These are phyloP conservation scores for Pedetes capensis DNA, from an alignment of 2,113 vertebrate genomes.

Conservation along the genomic window DNA sequence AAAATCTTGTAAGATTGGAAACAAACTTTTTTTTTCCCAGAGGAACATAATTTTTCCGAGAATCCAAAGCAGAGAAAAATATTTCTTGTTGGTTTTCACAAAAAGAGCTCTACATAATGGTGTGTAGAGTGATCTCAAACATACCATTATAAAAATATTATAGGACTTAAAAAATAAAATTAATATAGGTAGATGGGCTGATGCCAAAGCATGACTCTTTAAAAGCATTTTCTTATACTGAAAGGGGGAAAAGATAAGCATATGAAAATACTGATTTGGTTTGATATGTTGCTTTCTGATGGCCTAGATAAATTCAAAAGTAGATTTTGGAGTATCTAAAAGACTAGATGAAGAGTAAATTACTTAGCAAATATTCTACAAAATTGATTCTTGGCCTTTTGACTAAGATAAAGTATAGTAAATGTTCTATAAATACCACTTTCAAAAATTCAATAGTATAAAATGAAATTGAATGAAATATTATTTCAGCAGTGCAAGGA, in stretches of 20 bases:
- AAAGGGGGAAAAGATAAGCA: background rate
- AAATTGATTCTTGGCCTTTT: too few species aligned
- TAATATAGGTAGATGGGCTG: background rate
- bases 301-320: background rate
- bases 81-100: background rate
- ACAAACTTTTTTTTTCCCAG: background rate
- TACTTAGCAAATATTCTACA: background rate
- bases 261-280: background rate
- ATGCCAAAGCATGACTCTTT: background rate
- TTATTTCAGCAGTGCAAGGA: background rate
- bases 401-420: too few species aligned
- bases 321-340: background rate
- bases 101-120: background rate
- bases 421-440: background rate
- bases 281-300: background rate
- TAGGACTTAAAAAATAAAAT: background rate
- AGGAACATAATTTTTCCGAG: background rate
- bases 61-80: background rate
- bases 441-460: background rate
- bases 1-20: background rate
- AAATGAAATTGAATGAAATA: background rate
- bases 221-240: slow-evolving; percentile 24
- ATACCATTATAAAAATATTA: background rate
- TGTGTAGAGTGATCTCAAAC: background rate
- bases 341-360: background rate